Evolutionary conservation across 1,140 invertebrate genomes (phyloP), one percentile per base, ranked within the genome.

Genomic region (Bombyx mandarina): DNA sequence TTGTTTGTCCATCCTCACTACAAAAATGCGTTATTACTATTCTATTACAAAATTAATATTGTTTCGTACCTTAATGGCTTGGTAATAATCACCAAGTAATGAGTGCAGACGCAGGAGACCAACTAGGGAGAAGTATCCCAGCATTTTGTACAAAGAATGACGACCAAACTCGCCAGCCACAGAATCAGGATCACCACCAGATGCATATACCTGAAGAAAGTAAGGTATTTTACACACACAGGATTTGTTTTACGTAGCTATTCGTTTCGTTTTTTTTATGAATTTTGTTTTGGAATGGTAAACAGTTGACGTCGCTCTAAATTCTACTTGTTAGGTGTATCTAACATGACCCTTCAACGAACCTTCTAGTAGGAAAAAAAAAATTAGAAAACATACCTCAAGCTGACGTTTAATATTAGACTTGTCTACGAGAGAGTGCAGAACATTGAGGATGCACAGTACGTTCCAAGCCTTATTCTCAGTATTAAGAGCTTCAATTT

Each of bases 391-490:
- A 54, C 57, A 52, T 69, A 95, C 97, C 88, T 99, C 97, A 60
- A 99, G 88, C 81, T 99, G 98, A 65, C 94, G 93, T 81, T 99
- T 99, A 66, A 99, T 99, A 79, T 99, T 99, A 1, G 97, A 99
- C 84, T 99, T 99, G 67, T 99, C 97, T 6, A 99, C 97, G 47
- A 99, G 89, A 8, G 97, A 99, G 81, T 99, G 98, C 43, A 99
- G 89, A 46, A 99, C 98, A 89, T 99, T 99, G 8, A 99, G 90
- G 22, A 99, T 97, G 79, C 97, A 98, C 35, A 99, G 93, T 18
- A 99, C 97, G 90, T 99, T 99, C 98, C 98, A 99, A 3, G 98
- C 94, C 84, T 98, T 98, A 66, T 93, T 94, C 66, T 97, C 95
- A 43, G 92, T 91, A 63, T 92, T 93, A 8, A 97, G 84, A 43